phyloP scores from a whole-genome alignment of 2,113 vertebrate species.

The Chroicocephalus ridibundus region DNA sequence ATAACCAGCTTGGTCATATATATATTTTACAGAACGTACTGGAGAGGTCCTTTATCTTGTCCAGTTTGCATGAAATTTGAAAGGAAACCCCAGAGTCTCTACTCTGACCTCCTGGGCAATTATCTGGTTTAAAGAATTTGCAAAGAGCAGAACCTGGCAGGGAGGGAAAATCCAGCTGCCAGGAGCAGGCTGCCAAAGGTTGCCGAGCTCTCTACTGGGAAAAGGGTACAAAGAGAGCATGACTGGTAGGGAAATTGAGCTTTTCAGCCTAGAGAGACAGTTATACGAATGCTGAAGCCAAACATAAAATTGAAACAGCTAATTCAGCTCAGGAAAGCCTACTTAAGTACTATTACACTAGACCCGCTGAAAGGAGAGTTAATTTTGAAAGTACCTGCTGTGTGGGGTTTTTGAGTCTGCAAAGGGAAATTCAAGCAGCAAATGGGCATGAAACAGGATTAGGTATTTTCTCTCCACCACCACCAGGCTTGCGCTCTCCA shows the following conservation, averaged over 20 bases:
- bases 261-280: constrained; percentile 23
- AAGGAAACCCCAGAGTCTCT: background rate
- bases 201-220: background rate
- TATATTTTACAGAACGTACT: background rate
- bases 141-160: background rate
- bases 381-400: constrained; percentile 12
- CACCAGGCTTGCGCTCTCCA: background rate
- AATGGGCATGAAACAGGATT: constrained; percentile 30
- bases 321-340: constrained; percentile 24
- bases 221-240: background rate
- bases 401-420: background rate
- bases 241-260: constrained; percentile 16
- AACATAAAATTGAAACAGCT: constrained; percentile 20
- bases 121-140: background rate
- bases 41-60: background rate
- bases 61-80: background rate
- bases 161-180: background rate
- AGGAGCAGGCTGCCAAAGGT: background rate
- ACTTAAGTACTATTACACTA: background rate
- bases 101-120: background rate
- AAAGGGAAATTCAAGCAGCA: constrained; percentile 9
- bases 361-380: background rate
- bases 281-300: background rate
- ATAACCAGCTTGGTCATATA: background rate
- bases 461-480: background rate